A percentile compares a stretch with the other conserved stretches of the same genome.
Conservation (phyloP, 2,888 invertebrate species). For the Tipula vernalis region DNA sequence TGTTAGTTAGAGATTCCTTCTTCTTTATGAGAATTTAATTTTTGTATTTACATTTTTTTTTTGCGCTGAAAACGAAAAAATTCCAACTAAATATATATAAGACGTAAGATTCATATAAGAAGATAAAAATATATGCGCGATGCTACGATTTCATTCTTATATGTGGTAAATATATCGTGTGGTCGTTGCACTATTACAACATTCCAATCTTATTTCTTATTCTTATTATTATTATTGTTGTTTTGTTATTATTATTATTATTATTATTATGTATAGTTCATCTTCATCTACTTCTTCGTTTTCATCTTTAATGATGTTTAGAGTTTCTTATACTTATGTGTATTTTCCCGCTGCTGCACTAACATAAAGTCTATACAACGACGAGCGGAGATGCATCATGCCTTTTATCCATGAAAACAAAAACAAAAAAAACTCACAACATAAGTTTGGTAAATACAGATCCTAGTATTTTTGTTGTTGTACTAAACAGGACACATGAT, state of each 20-base stretch:
- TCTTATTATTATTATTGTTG: background rate
- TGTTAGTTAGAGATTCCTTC: background rate
- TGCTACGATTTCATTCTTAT: background rate
- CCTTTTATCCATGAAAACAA: background rate
- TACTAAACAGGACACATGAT: background rate
- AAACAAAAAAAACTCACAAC: background rate
- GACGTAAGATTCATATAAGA: background rate
- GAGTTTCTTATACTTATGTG: background rate
- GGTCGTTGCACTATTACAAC: constrained; percentile 4
- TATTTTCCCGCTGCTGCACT: background rate
- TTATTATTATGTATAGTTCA: background rate
- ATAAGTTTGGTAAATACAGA: background rate
- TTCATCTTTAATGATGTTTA: background rate
- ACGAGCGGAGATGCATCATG: background rate
- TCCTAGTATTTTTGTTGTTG: background rate
- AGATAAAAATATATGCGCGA: background rate
- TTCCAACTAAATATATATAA: background rate
- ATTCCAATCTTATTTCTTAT: background rate
- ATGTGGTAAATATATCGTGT: background rate
- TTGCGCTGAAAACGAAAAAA: background rate
- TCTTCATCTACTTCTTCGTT: background rate
- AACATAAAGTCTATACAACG: background rate
- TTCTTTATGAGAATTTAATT: background rate
- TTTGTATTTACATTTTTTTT: background rate
- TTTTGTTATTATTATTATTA: background rate